Base-by-base conservation (phyloP, 2,888 invertebrate species). In the Cantharis rustica region DNA sequence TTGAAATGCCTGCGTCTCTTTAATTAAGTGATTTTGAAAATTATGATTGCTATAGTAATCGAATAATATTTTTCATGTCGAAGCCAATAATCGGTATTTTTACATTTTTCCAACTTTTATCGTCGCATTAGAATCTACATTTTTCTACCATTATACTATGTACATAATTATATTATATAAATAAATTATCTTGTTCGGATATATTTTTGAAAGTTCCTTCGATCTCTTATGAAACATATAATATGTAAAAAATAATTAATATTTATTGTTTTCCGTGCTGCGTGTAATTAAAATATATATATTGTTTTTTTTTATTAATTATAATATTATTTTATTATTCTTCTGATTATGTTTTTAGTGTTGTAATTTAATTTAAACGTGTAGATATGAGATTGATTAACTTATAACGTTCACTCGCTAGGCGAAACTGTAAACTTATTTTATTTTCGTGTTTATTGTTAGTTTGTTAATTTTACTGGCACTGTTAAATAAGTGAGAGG, bases 401-500 rank as follows among this genome's bases (percentile, higher is more conserved):
- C 20, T n/a, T 23, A 20, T 66, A 20, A 66, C 13, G 17, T 66
- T 20, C 16, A 23, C 64, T 20, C 20, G 64, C 17, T 20, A 7
- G 23, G 17, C 17, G 17, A 66, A 17, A 66, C 64, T 20, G 47
- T 7, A 47, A 47, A n/a, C 47, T 66, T 66, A 66, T 20, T 64
- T 64, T 64, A 64, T 66, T 66, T 63, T 66, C 23, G 64, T 23
- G 23, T 20, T 66, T 66, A 66, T 66, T 20, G 64, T 66, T 66
- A 66, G 20, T 66, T 66, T 66, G 17, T 23, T 66, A 47, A 47
- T 47, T 47, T 47, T 47, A 47, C 47, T 47, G 47, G 47, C 47
- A 47, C 47, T 47, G n/a, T 47, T 47, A n/a, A 47, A 47, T 47
- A 16, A 71, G 27, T 73, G 61, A 73, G 23, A 69, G 73, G 73